These are phyloP conservation scores for honey bee (Apis mellifera) DNA, from an alignment of 1,140 invertebrate species.

Conservation along the genomic window DNA sequence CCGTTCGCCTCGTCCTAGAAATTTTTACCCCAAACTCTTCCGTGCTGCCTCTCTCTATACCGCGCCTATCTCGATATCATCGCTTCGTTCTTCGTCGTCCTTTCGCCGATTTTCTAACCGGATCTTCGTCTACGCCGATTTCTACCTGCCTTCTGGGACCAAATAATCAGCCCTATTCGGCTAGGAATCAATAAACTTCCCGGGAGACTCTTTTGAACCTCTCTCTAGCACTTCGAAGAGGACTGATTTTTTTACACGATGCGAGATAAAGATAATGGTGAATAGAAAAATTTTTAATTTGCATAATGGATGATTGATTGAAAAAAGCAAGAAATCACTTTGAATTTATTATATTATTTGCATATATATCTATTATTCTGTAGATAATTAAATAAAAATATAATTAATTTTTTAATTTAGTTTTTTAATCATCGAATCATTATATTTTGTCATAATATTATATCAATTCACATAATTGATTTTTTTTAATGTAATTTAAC, in stretches of 20 bases:
- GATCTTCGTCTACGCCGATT: slow-evolving; percentile 10
- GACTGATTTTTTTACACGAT: neutral
- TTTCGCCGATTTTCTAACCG: slow-evolving; percentile 34
- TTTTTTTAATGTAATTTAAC: neutral
- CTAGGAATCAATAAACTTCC: slow-evolving; percentile 36
- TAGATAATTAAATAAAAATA: no score
- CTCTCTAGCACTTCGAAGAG: neutral
- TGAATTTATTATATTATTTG: no score
- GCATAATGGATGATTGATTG: neutral
- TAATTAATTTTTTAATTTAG: neutral
- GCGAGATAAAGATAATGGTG: neutral
- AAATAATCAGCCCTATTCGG: slow-evolving; percentile 28
- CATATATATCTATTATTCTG: no score
- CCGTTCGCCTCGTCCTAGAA: slow-evolving; percentile 60
- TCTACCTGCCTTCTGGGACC: neutral
- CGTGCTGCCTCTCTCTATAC: neutral
- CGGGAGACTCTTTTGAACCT: slow-evolving; percentile 21
- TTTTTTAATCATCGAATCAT: neutral
- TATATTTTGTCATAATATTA: neutral
- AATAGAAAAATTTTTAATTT: neutral
- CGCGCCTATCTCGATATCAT: neutral
- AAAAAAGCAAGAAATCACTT: no score
- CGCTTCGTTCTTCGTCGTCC: slow-evolving; percentile 3
- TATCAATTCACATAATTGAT: neutral
- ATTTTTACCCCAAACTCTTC: slow-evolving; percentile 59